Evolutionary conservation across 2,797 vertebrate genomes (phyloP), one percentile per base, ranked within the genome.

Genomic region (Tokudaia tokunoshimensis): DNA sequence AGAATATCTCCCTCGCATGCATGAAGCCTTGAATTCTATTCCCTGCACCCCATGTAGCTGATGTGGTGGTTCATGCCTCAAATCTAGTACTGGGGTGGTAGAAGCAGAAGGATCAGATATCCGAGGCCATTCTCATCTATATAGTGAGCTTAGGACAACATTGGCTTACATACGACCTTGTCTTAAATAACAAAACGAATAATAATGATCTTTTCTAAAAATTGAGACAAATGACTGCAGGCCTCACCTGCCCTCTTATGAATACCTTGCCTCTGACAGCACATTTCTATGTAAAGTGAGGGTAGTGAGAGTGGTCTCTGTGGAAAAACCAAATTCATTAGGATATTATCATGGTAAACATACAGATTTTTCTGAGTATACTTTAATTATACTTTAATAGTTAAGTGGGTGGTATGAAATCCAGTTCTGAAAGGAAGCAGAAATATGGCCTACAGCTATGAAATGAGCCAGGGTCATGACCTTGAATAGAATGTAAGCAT

Each of bases 331-430:
- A 94, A 55, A 13, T 26, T 59, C 24, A 10, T 41, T 34, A 20
- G 72, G 65, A 50, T 37, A 24, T 61, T 65, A 65, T 31, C 52
- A 24, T 74, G 65, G 44, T 52, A 75, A 79, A 89, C 14, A 37
- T 14, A 52, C 20, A 52, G n/a, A 76, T 81, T 59, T 47, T 74
- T 52, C 17, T 79, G 24, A 26, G 6, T 22, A 57, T 88, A 90
- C 87, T 70, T 95, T 84, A 83, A 31, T 37, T 37, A 20, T 19
- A 17, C 59, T 72, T 57, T 74, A n/a, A 74, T 7, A 67, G 50
- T 92, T 79, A 92, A 83, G 59, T 80, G 20, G 4, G 31, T 78
- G 59, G 61, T 80, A 94, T 88, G 81, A 59, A 78, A 41, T 59
- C 67, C 7, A 0, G 37, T 63, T 47, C 44, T 89, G n/a, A 94